A percentile compares a stretch with the other conserved stretches of the same genome.
Evolutionary conservation across 1,140 invertebrate species (phyloP).

Genomic region (Eufriesea mexicana): DNA sequence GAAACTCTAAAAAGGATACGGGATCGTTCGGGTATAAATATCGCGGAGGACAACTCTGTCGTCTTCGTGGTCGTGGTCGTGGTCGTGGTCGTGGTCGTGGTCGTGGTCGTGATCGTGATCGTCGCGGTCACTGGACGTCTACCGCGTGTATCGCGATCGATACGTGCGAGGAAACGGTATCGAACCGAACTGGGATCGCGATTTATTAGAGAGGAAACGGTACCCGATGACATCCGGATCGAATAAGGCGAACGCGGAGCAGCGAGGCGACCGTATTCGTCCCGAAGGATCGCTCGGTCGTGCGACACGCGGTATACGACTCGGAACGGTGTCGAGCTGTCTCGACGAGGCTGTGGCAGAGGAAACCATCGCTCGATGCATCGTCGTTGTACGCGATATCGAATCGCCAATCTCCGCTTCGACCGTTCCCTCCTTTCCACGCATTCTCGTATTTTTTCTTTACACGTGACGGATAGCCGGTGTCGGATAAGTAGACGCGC

Average conservation of each 20-base stretch:
- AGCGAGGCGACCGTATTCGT: constrained; percentile 24
- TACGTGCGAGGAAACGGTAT: not conserved
- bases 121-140: not conserved
- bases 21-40: constrained; percentile 54
- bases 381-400: not conserved
- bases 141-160: not conserved
- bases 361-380: too few relatives aligned
- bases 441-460: not conserved
- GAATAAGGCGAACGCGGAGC: constrained; percentile 23
- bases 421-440: not conserved
- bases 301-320: not conserved
- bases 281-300: not conserved
- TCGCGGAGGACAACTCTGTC: not conserved
- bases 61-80: too few relatives aligned
- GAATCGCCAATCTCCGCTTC: not conserved
- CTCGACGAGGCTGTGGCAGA: too few relatives aligned
- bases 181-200: not conserved
- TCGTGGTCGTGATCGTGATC: too few relatives aligned
- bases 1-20: constrained; percentile 51
- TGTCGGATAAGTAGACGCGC: constrained; percentile 10
- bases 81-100: too few relatives aligned
- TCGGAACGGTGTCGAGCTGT: not conserved
- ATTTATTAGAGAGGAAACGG: not conserved
- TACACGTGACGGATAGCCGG: constrained; percentile 6
- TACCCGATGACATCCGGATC: not conserved